Percentiles rank a stretch among this genome's conserved stretches.
phyloP scores from a whole-genome alignment of 92 coral and sea anemone genomes.

The Diadumene lineata region DNA sequence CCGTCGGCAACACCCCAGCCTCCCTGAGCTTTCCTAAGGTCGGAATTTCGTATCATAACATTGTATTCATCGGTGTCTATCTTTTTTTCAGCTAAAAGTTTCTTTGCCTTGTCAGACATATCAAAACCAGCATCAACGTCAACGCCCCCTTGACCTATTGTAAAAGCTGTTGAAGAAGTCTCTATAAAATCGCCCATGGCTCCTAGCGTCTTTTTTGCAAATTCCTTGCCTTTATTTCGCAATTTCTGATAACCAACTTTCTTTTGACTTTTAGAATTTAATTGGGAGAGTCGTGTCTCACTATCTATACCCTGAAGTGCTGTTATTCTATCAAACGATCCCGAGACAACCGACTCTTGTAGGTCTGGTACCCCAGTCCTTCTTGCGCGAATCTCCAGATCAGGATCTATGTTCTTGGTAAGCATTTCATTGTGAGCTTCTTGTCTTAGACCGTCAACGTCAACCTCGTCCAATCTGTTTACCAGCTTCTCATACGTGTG shows the following conservation, averaged over 20 bases:
- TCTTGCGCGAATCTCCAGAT: constrained; percentile 5
- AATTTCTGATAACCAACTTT: constrained; percentile 1
- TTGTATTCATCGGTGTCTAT: constrained; percentile 10
- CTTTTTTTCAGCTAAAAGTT: background rate
- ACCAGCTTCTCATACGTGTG: too few relatives aligned
- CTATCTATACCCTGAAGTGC: background rate
- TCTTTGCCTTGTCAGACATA: constrained; percentile 14
- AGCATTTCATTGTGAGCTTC: too few relatives aligned
- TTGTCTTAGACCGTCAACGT: background rate
- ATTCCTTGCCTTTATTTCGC: background rate
- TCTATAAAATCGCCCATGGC: constrained; percentile 14
- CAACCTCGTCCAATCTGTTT: background rate
- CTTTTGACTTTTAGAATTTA: constrained; percentile 20
- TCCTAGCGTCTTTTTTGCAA: background rate
- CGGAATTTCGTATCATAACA: constrained; percentile 25
- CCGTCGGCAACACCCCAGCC: constrained; percentile 29
- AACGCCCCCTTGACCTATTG: background rate
- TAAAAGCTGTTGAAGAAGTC: constrained; percentile 6
- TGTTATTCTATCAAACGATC: constrained; percentile 20
- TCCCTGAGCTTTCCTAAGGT: constrained; percentile 28
- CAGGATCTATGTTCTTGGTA: constrained; percentile 9
- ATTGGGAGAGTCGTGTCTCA: constrained; percentile 10
- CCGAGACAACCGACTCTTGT: constrained; percentile 23
- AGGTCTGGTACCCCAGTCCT: constrained; percentile 13
- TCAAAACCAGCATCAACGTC: constrained; percentile 25